These are phyloP conservation scores for Spondyliosoma cantharus DNA, from an alignment of 2,797 vertebrate species.

Conservation along the genomic window DNA sequence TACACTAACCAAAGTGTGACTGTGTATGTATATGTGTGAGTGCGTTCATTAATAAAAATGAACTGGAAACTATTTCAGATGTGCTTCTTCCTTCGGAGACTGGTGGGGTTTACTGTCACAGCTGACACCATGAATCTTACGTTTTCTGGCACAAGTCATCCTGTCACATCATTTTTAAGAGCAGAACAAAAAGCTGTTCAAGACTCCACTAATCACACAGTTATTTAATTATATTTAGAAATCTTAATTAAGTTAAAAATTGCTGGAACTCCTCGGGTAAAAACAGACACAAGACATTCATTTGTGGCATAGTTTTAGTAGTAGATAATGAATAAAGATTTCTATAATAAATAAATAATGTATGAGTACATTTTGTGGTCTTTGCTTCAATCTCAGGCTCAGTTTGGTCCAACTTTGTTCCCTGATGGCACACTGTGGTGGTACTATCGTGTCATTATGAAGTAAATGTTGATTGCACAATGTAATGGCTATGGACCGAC, in stretches of 20 bases:
- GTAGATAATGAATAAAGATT: no score
- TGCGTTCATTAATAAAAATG: constrained; percentile 76
- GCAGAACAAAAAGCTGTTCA: not conserved
- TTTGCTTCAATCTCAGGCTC: not conserved
- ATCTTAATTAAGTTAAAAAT: not conserved
- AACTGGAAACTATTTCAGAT: constrained; percentile 57
- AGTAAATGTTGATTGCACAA: no score
- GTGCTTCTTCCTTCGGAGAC: constrained; percentile 22
- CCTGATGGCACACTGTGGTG: no score
- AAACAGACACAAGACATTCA: not conserved
- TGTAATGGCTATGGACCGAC: no score
- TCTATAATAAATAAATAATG: no score
- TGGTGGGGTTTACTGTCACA: not conserved
- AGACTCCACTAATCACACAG: not conserved
- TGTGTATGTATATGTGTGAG: constrained; percentile 69
- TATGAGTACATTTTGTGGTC: not conserved
- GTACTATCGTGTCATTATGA: no score
- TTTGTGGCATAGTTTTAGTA: not conserved
- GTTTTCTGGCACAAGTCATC: not conserved
- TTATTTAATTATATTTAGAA: not conserved
- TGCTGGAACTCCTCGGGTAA: not conserved
- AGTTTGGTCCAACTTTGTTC: not conserved
- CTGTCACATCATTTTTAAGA: not conserved
- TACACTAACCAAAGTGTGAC: constrained; percentile 72
- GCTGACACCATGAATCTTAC: not conserved